phyloP scores from a whole-genome alignment of 2,113 vertebrate species.

The Oreochromis spilurus region DNA sequence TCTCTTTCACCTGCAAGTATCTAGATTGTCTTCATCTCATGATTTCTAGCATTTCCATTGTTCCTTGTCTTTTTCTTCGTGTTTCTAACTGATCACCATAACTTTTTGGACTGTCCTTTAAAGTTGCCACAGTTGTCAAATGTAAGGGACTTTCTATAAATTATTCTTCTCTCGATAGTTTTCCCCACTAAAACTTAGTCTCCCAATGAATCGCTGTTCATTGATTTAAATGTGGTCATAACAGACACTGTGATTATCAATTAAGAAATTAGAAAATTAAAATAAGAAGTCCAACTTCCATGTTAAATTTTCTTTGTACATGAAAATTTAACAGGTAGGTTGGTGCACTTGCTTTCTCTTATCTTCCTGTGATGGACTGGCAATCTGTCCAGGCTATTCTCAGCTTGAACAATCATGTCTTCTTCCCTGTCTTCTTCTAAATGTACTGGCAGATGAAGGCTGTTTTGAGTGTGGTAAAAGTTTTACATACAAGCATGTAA shows the following conservation, averaged over 20 bases:
- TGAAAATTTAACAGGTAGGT: background rate
- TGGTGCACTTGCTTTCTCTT: background rate
- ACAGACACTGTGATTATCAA: background rate
- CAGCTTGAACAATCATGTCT: background rate
- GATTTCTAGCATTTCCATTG: background rate
- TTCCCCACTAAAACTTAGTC: background rate
- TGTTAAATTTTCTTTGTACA: background rate
- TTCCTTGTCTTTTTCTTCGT: rapidly evolving
- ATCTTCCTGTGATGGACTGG: background rate
- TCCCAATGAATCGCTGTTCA: background rate
- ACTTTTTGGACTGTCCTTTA: background rate
- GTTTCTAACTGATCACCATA: background rate
- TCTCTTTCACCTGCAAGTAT: background rate
- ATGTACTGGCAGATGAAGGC: background rate
- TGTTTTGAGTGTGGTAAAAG: background rate
- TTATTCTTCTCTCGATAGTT: background rate
- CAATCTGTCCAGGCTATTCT: background rate
- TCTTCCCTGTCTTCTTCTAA: background rate
- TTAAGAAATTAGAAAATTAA: background rate
- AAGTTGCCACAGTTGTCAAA: background rate
- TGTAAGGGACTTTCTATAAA: background rate
- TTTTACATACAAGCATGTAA: no score
- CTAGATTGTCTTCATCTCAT: background rate
- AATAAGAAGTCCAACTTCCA: background rate
- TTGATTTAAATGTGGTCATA: background rate